Percentiles rank a stretch among this genome's conserved stretches.
These are phyloP conservation scores for Gopherus flavomarginatus DNA, from an alignment of 2,113 vertebrate genomes.

Conservation along the genomic window DNA sequence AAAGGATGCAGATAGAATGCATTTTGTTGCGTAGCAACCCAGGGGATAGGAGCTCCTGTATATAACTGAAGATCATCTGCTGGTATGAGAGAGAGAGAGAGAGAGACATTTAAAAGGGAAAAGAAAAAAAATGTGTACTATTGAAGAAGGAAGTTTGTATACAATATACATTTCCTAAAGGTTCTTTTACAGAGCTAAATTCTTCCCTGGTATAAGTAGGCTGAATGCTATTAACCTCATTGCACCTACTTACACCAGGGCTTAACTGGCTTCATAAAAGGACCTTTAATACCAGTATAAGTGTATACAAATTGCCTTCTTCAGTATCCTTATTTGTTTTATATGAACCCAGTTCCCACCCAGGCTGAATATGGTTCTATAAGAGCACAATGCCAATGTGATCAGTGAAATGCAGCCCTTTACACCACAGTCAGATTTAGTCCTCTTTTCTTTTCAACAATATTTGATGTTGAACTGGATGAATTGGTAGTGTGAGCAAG, in stretches of 20 bases:
- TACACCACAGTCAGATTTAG: background rate
- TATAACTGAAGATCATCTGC: slow-evolving; percentile 78
- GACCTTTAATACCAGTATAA: slow-evolving; percentile 23
- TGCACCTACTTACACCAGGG: background rate
- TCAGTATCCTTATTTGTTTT: background rate
- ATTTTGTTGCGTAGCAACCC: slow-evolving; percentile 83
- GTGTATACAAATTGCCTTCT: slow-evolving; percentile 40
- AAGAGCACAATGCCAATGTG: background rate
- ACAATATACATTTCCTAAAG: background rate
- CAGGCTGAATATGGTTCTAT: background rate
- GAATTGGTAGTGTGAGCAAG: background rate
- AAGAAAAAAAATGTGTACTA: slow-evolving; percentile 8
- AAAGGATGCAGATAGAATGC: slow-evolving; percentile 89
- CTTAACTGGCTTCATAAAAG: background rate
- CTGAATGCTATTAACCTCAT: background rate
- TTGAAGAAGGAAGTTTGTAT: slow-evolving; percentile 49
- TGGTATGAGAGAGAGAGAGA: slow-evolving; percentile 51
- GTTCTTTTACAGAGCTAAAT: background rate
- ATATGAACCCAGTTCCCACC: background rate
- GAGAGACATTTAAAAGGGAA: slow-evolving; percentile 52
- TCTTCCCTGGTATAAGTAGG: slow-evolving; percentile 27
- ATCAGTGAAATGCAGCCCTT: background rate
- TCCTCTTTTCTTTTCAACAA: background rate
- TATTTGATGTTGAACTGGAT: background rate
- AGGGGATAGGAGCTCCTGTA: slow-evolving; percentile 76